Conservation (phyloP, 2,888 invertebrate species). For the Rhopalosiphum nymphaeae region DNA sequence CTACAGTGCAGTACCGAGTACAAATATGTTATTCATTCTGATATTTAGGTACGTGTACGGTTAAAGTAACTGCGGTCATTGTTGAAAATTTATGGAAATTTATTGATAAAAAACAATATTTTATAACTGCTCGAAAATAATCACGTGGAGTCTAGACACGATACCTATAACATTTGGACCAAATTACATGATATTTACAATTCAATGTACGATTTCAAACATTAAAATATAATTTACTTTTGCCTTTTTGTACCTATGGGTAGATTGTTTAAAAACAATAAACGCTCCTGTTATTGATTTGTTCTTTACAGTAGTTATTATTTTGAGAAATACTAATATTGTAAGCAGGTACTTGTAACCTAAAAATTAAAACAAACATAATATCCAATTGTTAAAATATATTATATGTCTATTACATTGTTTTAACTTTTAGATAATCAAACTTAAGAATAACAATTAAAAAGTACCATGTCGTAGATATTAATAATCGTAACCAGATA, state of each 20-base stretch:
- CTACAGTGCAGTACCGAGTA: background rate
- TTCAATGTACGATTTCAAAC: background rate
- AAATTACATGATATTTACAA: background rate
- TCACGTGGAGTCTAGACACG: background rate
- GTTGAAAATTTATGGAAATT: background rate
- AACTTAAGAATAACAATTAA: background rate
- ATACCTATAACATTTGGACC: background rate
- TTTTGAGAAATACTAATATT: background rate
- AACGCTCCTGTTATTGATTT: background rate
- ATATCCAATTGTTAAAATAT: background rate
- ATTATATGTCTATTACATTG: too few species aligned
- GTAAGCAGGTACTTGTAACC: background rate
- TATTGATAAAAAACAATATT: background rate
- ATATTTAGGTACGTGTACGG: background rate
- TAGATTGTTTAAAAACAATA: background rate
- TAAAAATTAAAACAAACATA: background rate
- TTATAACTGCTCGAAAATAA: background rate
- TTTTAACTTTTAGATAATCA: background rate
- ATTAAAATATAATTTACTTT: background rate
- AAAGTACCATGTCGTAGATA: background rate
- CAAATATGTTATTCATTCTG: background rate
- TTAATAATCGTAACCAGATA: background rate
- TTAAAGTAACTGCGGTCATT: background rate
- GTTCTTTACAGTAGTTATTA: background rate
- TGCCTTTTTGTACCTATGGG: background rate